phyloP scores from a whole-genome alignment of 1,140 invertebrate genomes.

The Apis dorsata region DNA sequence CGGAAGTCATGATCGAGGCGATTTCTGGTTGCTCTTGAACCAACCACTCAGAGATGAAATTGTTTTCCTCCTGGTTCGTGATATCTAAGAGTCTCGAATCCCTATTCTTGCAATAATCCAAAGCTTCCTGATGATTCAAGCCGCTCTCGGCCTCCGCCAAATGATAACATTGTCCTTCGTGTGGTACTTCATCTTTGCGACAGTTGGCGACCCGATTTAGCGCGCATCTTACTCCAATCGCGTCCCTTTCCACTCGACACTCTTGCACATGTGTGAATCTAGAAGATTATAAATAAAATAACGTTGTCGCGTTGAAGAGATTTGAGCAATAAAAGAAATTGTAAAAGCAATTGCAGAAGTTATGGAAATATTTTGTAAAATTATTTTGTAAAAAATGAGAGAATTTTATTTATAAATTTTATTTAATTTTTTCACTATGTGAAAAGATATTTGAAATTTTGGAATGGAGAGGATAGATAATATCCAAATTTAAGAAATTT shows the following conservation, averaged over 20 bases:
- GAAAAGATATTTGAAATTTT: no score
- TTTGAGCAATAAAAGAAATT: no score
- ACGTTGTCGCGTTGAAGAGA: not conserved
- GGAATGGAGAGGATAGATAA: not conserved
- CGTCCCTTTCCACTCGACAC: conserved; percentile 75
- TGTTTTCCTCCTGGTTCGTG: conserved; percentile 81
- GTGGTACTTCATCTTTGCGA: conserved; percentile 76
- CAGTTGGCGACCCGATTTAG: conserved; percentile 79
- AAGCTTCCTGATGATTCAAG: conserved; percentile 79
- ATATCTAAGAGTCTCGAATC: conserved; percentile 81
- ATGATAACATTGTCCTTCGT: conserved; percentile 79
- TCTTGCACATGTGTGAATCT: conserved; percentile 71
- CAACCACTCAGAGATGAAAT: conserved; percentile 83
- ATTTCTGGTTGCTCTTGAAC: conserved; percentile 74
- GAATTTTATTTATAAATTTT: no score
- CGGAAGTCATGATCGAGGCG: conserved; percentile 80
- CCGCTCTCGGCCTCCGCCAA: conserved; percentile 71
- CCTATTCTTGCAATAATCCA: conserved; percentile 74
- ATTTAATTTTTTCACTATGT: no score
- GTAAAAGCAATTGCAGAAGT: not conserved
- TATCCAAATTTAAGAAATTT: not conserved
- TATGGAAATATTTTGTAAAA: not conserved
- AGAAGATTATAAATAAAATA: conserved; percentile 7
- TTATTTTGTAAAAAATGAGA: not conserved
- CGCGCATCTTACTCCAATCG: conserved; percentile 78